phyloP scores from a whole-genome alignment of 2,888 invertebrate genomes.

The Thalpophila matura region DNA sequence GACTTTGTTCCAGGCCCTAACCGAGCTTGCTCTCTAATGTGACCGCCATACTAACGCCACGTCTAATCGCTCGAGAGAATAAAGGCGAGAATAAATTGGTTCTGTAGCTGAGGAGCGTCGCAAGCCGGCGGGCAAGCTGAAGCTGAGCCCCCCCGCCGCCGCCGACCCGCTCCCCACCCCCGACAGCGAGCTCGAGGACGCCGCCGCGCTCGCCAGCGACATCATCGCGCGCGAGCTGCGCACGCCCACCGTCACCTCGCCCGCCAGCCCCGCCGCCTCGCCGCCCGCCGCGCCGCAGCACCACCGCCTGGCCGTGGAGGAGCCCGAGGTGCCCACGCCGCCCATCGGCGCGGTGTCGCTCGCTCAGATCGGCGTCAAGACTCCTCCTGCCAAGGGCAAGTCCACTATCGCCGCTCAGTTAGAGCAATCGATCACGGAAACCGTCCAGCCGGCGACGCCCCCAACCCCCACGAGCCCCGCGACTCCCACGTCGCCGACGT shows the following conservation, averaged over 20 bases:
- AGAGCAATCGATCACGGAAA: conserved; percentile 81
- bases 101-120: conserved; percentile 90
- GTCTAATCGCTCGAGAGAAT: conserved; percentile 87
- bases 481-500: conserved; percentile 67
- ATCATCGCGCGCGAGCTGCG: conserved; percentile 88
- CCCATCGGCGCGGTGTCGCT: conserved; percentile 89
- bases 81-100: conserved; percentile 86
- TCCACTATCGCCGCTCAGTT: conserved; percentile 82
- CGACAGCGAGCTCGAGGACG: conserved; percentile 89
- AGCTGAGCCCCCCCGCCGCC: conserved; percentile 81
- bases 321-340: conserved; percentile 86
- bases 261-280: conserved; percentile 68
- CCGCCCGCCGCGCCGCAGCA: conserved; percentile 58
- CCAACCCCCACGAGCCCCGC: conserved; percentile 26
- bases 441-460: conserved; percentile 52
- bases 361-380: conserved; percentile 86
- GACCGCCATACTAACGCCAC: conserved; percentile 90
- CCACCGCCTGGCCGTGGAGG: conserved; percentile 75
- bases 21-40: conserved; percentile 91
- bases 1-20: conserved; percentile 91
- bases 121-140: conserved; percentile 85
- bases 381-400: conserved; percentile 75
- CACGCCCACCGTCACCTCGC: conserved; percentile 76
- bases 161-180: conserved; percentile 86
- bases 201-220: conserved; percentile 84